Conservation (phyloP, 2,888 invertebrate genomes). For the Helobdella robusta region DNA sequence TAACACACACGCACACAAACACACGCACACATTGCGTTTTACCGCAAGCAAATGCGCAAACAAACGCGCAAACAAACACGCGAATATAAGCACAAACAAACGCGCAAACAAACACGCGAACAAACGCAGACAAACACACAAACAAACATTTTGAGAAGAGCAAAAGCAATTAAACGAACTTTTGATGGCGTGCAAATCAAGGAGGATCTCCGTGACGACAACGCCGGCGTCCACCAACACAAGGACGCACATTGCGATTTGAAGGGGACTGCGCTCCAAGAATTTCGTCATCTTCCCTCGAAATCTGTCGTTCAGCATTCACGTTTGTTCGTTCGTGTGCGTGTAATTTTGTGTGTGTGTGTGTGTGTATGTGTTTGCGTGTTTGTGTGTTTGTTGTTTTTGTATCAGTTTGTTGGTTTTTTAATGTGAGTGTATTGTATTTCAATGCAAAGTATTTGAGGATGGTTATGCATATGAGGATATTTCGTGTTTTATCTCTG, state of each 20-base stretch:
- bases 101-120: neutral
- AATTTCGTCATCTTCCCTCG: slow-evolving; percentile 33
- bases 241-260: slow-evolving; percentile 35
- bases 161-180: too few relatives aligned
- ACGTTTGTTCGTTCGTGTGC: slow-evolving; percentile 7
- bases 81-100: neutral
- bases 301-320: too few relatives aligned
- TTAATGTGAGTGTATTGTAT: neutral
- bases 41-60: neutral
- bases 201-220: slow-evolving; percentile 34
- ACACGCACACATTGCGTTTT: neutral
- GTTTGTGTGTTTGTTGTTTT: neutral
- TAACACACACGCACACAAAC: neutral
- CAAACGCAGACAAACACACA: neutral
- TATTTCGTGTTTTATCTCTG: neutral
- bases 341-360: slow-evolving; percentile 6
- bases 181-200: slow-evolving; percentile 35
- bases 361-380: slow-evolving; percentile 16
- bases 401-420: neutral
- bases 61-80: neutral
- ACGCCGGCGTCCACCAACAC: slow-evolving; percentile 34
- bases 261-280: slow-evolving; percentile 34
- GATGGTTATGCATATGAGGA: too few relatives aligned
- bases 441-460: too few relatives aligned
- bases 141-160: too few relatives aligned